phyloP scores from a whole-genome alignment of 2,888 invertebrate genomes.

The Stegophylla sp. region DNA sequence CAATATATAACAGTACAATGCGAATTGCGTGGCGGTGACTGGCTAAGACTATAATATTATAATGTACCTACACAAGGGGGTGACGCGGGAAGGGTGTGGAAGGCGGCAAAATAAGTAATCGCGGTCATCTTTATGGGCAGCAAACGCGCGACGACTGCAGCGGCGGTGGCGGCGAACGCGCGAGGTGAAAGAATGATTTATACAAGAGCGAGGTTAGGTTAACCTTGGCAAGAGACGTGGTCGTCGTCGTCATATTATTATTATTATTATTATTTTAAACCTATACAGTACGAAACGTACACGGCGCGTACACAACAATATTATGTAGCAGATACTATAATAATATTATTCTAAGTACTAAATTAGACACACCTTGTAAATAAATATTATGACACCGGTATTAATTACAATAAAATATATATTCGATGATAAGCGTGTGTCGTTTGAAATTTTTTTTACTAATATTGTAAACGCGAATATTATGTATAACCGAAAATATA shows the following conservation, averaged over 20 bases:
- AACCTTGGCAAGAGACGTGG: constrained; percentile 44
- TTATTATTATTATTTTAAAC: neutral
- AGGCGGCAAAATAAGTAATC: constrained; percentile 8
- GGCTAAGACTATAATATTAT: neutral
- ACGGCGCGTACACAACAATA: neutral
- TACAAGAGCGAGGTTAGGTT: constrained; percentile 54
- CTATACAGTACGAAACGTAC: neutral
- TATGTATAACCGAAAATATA: no score
- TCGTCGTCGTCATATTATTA: constrained; percentile 15
- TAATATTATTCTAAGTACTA: neutral
- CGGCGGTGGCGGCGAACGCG: neutral
- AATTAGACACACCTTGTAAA: neutral
- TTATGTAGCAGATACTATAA: neutral
- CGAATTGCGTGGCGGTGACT: neutral
- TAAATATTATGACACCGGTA: neutral
- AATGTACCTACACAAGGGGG: no score
- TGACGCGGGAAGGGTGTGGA: neutral
- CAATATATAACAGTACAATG: no score
- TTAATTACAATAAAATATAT: neutral
- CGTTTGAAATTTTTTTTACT: neutral
- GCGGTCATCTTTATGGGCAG: constrained; percentile 38
- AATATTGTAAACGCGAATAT: no score
- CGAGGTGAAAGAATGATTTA: constrained; percentile 53
- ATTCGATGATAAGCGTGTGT: neutral
- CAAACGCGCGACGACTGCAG: neutral